Base-by-base conservation (phyloP, 2,113 vertebrate genomes). In the Pollimyrus isidori region DNA sequence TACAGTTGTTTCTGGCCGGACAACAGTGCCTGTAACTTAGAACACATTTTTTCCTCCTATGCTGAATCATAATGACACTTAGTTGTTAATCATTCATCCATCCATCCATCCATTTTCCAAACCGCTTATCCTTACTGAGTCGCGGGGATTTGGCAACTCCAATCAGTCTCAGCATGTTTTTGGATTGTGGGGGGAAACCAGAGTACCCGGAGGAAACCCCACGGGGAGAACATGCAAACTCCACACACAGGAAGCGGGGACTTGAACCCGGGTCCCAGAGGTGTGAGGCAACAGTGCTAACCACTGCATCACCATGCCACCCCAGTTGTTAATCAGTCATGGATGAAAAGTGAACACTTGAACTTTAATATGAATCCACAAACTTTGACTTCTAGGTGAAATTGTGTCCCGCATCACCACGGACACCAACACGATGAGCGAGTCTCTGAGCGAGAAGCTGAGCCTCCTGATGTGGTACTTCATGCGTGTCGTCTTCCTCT, bases 381-480 rank as follows among this genome's bases (percentile, higher is more conserved):
- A 69, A 42, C 42, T 35, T 76, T 49, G 46, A 82, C 23, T 82
- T 52, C 49, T 76, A 97, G 96, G 96, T 88, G 93, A 95, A n/a
- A 94, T 97, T 30, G 96, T 96, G 89, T 97, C 96, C 0, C 95
- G 94, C 2, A 94, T 97, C 76, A 96, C 95, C 90, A 96, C 94
- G 0, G 96, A 96, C 88, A 96, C 96, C 45, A 96, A 96, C 86
- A 91, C 92, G 0, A 93, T 96, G 95, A 96, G 95, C 13, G 95
- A 96, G 76, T 92, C 94, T 0, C 93, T 97, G 91, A 96, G 95
- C 2, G 94, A 96, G 89, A 92, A 95, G 73, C 91, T 96, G 0
- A 96, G 95, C 45, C 93, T 96, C 0, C 48, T 96, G 13, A 96
- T 97, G 95, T 96, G 96, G 96, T 96, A 96, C 91, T 90, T 92